Conservation (phyloP, 2,888 invertebrate species). For the Phrixothrix hirtus region DNA sequence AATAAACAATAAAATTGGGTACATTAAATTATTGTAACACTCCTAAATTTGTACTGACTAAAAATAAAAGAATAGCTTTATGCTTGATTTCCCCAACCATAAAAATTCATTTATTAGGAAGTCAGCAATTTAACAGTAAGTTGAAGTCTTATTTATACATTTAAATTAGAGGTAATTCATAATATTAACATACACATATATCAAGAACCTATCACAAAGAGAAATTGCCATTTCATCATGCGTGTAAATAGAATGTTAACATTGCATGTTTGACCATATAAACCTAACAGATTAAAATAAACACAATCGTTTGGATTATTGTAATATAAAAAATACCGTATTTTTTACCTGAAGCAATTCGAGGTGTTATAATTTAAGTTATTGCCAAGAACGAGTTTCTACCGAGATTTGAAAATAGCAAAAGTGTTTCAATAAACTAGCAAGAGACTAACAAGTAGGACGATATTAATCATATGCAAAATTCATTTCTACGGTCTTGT, state of each 20-base stretch:
- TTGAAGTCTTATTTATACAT: constrained; percentile 9
- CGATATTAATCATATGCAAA: constrained; percentile 22
- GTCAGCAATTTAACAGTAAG: constrained; percentile 13
- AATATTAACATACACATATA: constrained; percentile 20
- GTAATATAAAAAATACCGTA: no score
- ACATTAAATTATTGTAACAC: no score
- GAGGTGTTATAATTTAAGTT: no score
- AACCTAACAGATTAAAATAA: constrained; percentile 9
- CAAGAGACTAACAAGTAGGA: constrained; percentile 6
- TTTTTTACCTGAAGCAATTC: no score
- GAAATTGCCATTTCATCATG: constrained; percentile 22
- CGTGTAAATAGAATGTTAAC: constrained; percentile 17
- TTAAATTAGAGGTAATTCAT: constrained; percentile 20
- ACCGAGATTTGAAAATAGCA: no score
- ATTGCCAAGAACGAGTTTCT: no score
- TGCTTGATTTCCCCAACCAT: no score
- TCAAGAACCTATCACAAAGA: constrained; percentile 16
- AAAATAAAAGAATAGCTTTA: no score
- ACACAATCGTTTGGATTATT: no score
- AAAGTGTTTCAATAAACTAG: no score
- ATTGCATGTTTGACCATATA: constrained; percentile 7
- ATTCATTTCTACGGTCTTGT: constrained; percentile 28
- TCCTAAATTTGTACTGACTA: no score
- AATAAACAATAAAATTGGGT: neutral
- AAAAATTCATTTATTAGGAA: constrained; percentile 10